These are phyloP conservation scores for Rapana venosa DNA, from an alignment of 2,888 invertebrate species.

Conservation along the genomic window DNA sequence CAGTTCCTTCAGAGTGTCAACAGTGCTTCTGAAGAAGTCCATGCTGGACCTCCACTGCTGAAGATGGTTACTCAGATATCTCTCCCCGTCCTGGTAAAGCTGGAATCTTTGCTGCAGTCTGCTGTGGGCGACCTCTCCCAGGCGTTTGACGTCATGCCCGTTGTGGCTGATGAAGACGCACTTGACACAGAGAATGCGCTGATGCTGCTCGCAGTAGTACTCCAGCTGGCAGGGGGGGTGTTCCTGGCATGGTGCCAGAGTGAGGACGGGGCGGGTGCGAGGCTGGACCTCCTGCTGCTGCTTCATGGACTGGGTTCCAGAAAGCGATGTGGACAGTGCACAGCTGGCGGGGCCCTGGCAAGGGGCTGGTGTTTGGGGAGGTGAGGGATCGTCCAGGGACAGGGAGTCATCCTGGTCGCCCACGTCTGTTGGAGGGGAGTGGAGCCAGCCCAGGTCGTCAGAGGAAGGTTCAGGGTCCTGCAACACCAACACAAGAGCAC, in stretches of 20 bases:
- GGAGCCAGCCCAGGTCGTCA: too few relatives aligned
- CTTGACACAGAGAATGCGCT: not conserved
- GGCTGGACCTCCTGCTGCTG: not conserved
- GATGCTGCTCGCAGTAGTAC: not conserved
- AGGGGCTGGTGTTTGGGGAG: too few relatives aligned
- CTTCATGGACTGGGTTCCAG: not conserved
- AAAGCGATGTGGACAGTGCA: too few relatives aligned
- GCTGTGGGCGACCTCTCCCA: not conserved
- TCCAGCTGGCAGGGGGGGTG: not conserved
- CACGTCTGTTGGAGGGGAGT: too few relatives aligned
- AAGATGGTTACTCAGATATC: not conserved
- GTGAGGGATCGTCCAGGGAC: too few relatives aligned
- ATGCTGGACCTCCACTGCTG: not conserved
- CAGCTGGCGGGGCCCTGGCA: too few relatives aligned
- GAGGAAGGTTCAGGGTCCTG: too few relatives aligned
- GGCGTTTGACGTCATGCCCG: not conserved
- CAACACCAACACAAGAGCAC: too few relatives aligned
- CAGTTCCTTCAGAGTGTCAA: not conserved
- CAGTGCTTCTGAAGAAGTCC: not conserved
- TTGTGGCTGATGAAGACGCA: not conserved
- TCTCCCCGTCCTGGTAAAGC: not conserved
- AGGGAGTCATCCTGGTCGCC: too few relatives aligned
- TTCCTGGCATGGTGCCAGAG: not conserved
- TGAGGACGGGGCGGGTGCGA: not conserved
- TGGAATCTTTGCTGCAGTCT: not conserved